Conservation (phyloP, 1,140 invertebrate species). For the Penaeus chinensis region DNA sequence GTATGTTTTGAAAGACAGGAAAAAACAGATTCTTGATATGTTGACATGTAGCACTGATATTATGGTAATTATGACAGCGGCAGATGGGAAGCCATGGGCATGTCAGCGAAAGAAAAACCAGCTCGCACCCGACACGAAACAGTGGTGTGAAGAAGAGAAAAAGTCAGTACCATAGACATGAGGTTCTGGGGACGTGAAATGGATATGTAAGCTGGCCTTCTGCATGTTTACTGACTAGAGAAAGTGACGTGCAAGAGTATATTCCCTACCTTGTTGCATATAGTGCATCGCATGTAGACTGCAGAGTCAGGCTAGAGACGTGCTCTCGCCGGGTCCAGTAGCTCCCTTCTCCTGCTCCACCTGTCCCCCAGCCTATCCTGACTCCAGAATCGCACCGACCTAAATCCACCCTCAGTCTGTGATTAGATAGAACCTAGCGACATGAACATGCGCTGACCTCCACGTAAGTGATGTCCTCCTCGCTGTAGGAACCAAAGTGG, state of each 20-base stretch:
- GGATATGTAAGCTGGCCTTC: constrained; percentile 19
- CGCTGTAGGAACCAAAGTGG: constrained; percentile 45
- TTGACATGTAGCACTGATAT: no score
- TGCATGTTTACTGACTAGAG: constrained; percentile 37
- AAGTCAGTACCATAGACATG: constrained; percentile 18
- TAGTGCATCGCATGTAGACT: constrained; percentile 37
- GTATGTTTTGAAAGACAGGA: no score
- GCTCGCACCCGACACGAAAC: constrained; percentile 21
- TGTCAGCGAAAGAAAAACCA: constrained; percentile 25
- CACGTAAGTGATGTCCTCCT: constrained; percentile 15
- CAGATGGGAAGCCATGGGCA: not conserved
- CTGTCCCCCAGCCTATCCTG: constrained; percentile 15
- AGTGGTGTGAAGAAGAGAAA: constrained; percentile 14
- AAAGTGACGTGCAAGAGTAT: constrained; percentile 24
- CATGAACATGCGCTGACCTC: not conserved
- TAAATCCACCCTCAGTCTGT: constrained; percentile 15
- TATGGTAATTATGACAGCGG: constrained; percentile 20
- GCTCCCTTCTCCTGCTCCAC: not conserved
- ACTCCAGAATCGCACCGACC: constrained; percentile 2
- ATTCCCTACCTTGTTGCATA: constrained; percentile 15
- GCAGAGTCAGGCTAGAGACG: constrained; percentile 21
- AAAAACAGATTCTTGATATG: no score
- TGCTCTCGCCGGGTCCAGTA: constrained; percentile 20
- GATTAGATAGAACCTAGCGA: constrained; percentile 19
- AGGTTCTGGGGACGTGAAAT: not conserved